Conservation (phyloP, 2,113 vertebrate species). For the Etheostoma spectabile region DNA sequence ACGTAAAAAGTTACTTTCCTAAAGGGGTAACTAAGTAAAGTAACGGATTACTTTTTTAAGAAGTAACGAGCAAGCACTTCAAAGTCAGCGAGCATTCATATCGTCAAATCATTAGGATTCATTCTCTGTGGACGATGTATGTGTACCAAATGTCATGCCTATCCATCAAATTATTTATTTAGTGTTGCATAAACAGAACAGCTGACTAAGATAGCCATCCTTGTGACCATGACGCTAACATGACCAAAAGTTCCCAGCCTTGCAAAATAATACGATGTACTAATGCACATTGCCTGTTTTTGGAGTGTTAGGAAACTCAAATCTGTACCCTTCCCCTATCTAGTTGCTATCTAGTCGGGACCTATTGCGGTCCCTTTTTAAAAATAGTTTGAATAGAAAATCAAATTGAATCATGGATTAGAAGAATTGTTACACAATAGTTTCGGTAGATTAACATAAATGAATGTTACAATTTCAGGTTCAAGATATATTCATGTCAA, state of each 20-base stretch:
- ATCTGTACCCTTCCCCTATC: too few relatives aligned
- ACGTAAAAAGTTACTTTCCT: too few relatives aligned
- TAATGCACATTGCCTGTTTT: neutral
- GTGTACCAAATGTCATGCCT: neutral
- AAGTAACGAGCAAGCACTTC: neutral
- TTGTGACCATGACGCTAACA: neutral
- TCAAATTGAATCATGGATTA: too few relatives aligned
- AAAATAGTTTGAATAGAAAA: too few relatives aligned
- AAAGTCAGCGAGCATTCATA: slow-evolving; percentile 5
- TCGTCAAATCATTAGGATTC: neutral
- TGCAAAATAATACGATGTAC: neutral
- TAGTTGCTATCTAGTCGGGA: too few relatives aligned
- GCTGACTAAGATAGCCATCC: neutral
- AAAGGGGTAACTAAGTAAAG: too few relatives aligned
- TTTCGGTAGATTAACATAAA: neutral
- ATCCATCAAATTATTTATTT: neutral
- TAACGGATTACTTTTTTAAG: too few relatives aligned
- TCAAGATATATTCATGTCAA: neutral
- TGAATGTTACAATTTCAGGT: neutral
- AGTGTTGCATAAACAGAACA: neutral
- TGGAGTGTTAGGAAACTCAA: too few relatives aligned
- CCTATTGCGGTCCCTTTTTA: too few relatives aligned
- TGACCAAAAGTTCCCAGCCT: neutral
- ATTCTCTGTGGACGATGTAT: neutral
- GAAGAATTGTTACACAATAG: too few relatives aligned